Evolutionary conservation across 2,113 vertebrate species (phyloP).

Genomic region (Barbus barbus): DNA sequence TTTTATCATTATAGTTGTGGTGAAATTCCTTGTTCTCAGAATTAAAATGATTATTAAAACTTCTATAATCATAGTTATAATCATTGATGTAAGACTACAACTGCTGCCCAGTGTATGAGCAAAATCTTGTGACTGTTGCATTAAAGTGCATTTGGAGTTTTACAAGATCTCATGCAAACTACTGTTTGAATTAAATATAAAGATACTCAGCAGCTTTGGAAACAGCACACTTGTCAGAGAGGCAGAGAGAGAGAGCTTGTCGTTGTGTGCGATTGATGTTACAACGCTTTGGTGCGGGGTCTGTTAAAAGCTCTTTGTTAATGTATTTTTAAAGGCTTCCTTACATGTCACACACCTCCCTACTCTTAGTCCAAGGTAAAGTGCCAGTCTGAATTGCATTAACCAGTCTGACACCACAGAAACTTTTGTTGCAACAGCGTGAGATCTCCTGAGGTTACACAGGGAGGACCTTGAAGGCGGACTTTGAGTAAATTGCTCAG

Average conservation of each 20-base stretch:
- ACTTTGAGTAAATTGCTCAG: conserved; percentile 54
- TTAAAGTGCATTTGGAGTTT: conserved; percentile 28
- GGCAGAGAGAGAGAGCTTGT: not conserved
- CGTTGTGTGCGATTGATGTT: not conserved
- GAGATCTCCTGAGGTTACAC: conserved; percentile 54
- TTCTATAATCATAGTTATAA: not conserved
- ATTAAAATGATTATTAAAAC: too few species aligned
- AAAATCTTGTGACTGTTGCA: not conserved
- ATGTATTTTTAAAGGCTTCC: conserved; percentile 59
- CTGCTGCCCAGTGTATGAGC: not conserved
- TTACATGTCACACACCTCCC: conserved; percentile 22
- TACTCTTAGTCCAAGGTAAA: not conserved
- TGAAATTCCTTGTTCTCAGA: too few species aligned
- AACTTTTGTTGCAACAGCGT: conserved; percentile 61
- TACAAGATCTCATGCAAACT: conserved; percentile 36
- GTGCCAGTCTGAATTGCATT: conserved; percentile 46
- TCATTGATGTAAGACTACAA: not conserved
- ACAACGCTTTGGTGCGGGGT: conserved; percentile 27
- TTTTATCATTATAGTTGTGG: too few species aligned
- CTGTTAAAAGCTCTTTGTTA: conserved; percentile 55
- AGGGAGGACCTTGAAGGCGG: conserved; percentile 50
- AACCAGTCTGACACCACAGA: conserved; percentile 54
- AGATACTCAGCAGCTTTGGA: not conserved
- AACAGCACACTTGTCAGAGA: conserved; percentile 8
- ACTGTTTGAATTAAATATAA: conserved; percentile 40